Conservation (phyloP, 2,888 invertebrate species). For the Nemurella pictetii region DNA sequence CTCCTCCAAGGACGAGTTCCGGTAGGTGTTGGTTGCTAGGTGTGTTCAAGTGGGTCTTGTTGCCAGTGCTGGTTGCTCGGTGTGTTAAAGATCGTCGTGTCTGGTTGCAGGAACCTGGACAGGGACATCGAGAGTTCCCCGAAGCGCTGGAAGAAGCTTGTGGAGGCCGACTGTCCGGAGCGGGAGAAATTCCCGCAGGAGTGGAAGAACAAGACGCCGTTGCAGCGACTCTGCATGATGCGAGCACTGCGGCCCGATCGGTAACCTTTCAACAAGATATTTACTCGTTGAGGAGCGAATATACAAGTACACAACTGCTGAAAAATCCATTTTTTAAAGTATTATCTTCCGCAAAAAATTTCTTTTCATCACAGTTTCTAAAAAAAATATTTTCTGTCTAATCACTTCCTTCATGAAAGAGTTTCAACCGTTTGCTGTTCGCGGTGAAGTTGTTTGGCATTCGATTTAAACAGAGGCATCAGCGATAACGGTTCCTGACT, state of each 20-base stretch:
- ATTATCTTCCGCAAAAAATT: too few species aligned
- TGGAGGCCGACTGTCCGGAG: conserved; percentile 93
- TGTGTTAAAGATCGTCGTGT: neutral
- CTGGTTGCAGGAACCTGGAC: conserved; percentile 73
- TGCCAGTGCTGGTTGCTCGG: neutral
- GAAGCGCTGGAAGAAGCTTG: conserved; percentile 97
- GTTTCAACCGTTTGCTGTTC: too few species aligned
- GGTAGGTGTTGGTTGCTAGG: conserved; percentile 49
- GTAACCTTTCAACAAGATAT: neutral
- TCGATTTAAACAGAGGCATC: too few species aligned
- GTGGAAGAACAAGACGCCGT: conserved; percentile 94
- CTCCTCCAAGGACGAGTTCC: conserved; percentile 86
- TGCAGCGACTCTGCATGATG: conserved; percentile 95
- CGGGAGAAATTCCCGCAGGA: conserved; percentile 97
- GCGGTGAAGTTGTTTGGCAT: too few species aligned
- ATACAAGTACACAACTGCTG: too few species aligned
- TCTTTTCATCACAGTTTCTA: too few species aligned
- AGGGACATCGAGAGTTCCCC: conserved; percentile 94
- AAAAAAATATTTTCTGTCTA: too few species aligned
- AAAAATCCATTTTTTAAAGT: too few species aligned
- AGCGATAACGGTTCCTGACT: too few species aligned
- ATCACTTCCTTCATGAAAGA: too few species aligned
- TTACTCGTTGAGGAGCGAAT: too few species aligned
- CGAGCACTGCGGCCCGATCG: conserved; percentile 91
- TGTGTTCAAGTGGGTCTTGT: neutral